Evolutionary conservation across 2,888 invertebrate species (phyloP), one percentile per base, ranked within the genome.

Genomic region (Drosophila flavopinicola): DNA sequence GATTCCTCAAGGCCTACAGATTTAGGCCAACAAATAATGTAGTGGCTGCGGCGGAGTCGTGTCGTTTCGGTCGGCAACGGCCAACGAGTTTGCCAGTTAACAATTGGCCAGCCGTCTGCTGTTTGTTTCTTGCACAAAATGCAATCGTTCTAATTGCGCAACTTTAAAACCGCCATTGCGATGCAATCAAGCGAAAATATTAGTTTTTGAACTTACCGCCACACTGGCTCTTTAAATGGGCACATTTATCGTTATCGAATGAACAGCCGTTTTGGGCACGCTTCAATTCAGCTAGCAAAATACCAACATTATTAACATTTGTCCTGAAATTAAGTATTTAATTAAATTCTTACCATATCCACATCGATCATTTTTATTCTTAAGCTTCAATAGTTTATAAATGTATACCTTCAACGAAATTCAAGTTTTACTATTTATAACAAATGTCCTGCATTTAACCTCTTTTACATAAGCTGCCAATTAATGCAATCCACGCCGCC

Each of bases 1-100:
- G 85, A 84, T 84, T 83, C 85, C 83, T 83, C 83, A 83, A 83
- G 83, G 83, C 83, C 83, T 83, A 86, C 82, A 82, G 77, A 83
- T 83, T 83, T 83, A 83, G 83, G 83, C 83, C 82, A 83, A 75
- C 66, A 86, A 66, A 80, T 48, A 83, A 75, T 71, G 65, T 85
- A 82, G 74, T 44, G 30, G 60, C 47, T 48, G 59, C 54, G 47
- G 42, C 64, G 48, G 48, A 74, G 72, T 69, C 47, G 49, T 44
- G 41, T 57, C 35, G 59, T 51, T 37, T 35, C 45, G 58, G 45
- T 41, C 25, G 56, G 33, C 41, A 44, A 44, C 20, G 48, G 25
- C 44, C 63, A 64, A 76, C 76, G 71, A 76, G 77, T 68, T 76
- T 61, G 71, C 56, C 53, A 75, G 30, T 58, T 58, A 75, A 61